Base-by-base conservation (phyloP, 2,797 vertebrate genomes). In the Pangasius sanitwongsei region DNA sequence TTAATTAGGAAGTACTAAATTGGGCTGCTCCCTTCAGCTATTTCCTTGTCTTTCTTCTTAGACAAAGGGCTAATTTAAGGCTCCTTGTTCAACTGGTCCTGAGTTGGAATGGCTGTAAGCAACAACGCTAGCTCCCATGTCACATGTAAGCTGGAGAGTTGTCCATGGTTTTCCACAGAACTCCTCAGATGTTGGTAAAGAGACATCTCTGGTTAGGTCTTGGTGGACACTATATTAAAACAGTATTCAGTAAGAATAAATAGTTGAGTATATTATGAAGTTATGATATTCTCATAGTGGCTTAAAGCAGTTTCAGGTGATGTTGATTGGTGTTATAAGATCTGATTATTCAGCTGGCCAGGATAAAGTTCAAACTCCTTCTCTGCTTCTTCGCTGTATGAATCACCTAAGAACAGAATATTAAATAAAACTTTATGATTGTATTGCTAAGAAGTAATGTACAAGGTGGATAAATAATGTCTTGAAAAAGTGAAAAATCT, bases 341-440 rank as follows among this genome's bases (percentile, higher is more conserved):
- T 97, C 94, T 97, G 97, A 94, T 99, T 99, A 91, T 98, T 99
- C 70, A 97, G 96, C 95, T 99, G 97, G n/a, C 98, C 98, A 0
- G 98, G 98, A 90, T 99, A 99, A 92, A 97, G 97, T 92, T 99
- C 98, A 67, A 99, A 98, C 89, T 94, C 94, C 94, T 93, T 96
- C 95, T 97, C 98, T 37, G 97, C 98, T 93, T 99, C 98, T 78
- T 99, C 98, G 0, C 98, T 98, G 94, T 99, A 96, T 0, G 98
- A 97, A 2, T 99, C 98, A 0, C 98, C 98, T 99, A 90, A 0
- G 85, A 87, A 83, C 44, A 86, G 20, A 92, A 50, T 18, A 44
- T 44, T 4, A 63, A 86, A 83, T 74, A 31, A 63, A 55, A 15
- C 12, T 13, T 25, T 55, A 20, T 12, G 2, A 65, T 15, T 44